Percentiles rank a stretch among this genome's conserved stretches.
phyloP scores from a whole-genome alignment of 2,113 vertebrate species.

The Hippocampus guttulatus region DNA sequence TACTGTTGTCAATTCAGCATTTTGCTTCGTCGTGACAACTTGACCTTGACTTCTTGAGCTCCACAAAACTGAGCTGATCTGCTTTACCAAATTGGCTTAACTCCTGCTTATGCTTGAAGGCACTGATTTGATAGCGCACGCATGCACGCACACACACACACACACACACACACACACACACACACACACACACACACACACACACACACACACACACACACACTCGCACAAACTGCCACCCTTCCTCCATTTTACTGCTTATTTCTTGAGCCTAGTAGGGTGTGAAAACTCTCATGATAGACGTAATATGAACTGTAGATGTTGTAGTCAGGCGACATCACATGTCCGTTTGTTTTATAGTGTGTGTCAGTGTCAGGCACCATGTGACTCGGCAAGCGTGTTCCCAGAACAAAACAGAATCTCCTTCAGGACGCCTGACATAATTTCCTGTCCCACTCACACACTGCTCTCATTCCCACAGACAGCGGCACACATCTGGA shows the following conservation, averaged over 20 bases:
- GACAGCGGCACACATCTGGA: conserved; percentile 49
- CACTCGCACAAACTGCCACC: too few relatives aligned
- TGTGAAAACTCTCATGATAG: neutral
- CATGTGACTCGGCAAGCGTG: conserved; percentile 16
- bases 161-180: neutral
- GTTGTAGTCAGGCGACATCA: conserved; percentile 26
- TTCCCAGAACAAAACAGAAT: conserved; percentile 9
- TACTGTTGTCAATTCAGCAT: neutral
- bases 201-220: neutral
- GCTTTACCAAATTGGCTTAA: conserved; percentile 53
- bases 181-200: neutral
- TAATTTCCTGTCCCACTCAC: conserved; percentile 63
- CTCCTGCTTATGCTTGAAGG: conserved; percentile 22
- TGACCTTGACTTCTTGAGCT: conserved; percentile 28
- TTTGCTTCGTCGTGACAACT: neutral
- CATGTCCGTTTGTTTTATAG: conserved; percentile 20
- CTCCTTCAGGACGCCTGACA: conserved; percentile 35
- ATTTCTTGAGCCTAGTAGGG: neutral
- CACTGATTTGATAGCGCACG: conserved; percentile 30
- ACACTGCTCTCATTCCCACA: conserved; percentile 57
- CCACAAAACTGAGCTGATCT: conserved; percentile 41
- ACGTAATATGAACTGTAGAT: neutral
- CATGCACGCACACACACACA: conserved; percentile 3
- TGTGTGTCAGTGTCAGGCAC: neutral
- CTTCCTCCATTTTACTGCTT: neutral